Evolutionary conservation across 2,888 invertebrate genomes (phyloP), one percentile per base, ranked within the genome.

Genomic region (Rambutsinella grinnellia): DNA sequence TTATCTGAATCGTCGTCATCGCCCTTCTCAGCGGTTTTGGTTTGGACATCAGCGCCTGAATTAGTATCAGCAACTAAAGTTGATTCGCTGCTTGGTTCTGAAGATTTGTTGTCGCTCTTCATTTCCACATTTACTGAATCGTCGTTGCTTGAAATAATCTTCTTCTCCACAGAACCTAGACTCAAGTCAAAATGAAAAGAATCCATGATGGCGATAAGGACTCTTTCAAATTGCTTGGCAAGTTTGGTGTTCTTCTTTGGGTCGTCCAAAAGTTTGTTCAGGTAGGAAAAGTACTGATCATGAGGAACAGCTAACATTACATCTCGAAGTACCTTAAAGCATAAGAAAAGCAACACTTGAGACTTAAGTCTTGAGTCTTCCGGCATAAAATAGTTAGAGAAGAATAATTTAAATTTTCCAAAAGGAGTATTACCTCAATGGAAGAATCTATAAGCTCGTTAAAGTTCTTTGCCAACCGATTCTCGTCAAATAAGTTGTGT

Each of bases 361-460:
- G n/a, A n/a, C n/a, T n/a, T n/a, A n/a, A n/a, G n/a, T n/a, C n/a
- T n/a, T n/a, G n/a, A n/a, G n/a, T n/a, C n/a, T n/a, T n/a, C n/a
- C n/a, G n/a, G n/a, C n/a, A n/a, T n/a, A n/a, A n/a, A 46, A 46
- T 13, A 46, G 10, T 46, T 15, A 46, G 13, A 46, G 15, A 15
- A 13, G 15, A 46, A 46, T 13, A 13, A 15, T 15, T 10, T 15
- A 46, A 10, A 46, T 46, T n/a, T n/a, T n/a, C n/a, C n/a, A n/a
- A n/a, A n/a, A n/a, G n/a, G 46, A 24, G 5, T 17, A 23, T 13
- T 53, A 76, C 79, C 68, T 76, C 76, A 36, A 81, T 81, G 1
- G 80, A 77, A 13, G 80, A 70, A 62, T 81, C 78, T 47, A 81
- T 79, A n/a, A 81, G 46, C 28, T 81, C 80, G 17, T 76, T 81